Percentiles rank a stretch among this genome's conserved stretches.
Evolutionary conservation across 2,888 invertebrate genomes (phyloP).

Genomic region (Nomada ruficornis): DNA sequence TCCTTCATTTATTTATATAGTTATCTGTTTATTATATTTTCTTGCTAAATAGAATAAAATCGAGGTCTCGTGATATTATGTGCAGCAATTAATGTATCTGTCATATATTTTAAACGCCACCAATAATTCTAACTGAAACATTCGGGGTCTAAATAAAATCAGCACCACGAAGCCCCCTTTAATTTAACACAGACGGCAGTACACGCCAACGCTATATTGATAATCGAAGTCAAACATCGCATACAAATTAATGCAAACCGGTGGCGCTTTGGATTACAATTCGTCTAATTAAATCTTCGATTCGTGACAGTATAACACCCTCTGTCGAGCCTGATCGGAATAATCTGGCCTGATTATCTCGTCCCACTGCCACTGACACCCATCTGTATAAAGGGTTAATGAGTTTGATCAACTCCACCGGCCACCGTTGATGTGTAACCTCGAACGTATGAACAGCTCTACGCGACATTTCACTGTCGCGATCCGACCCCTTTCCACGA

Average conservation of each 20-base stretch:
- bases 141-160: too few species aligned
- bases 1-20: too few species aligned
- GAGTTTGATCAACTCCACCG: slow-evolving; percentile 1
- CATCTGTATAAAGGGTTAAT: slow-evolving; percentile 13
- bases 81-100: too few species aligned
- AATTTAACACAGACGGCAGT: neutral
- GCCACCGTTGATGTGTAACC: neutral
- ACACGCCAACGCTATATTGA: neutral
- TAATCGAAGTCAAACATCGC: neutral
- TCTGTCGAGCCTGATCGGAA: neutral
- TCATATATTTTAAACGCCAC: too few species aligned
- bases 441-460: neutral
- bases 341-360: neutral
- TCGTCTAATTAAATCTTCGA: slow-evolving; percentile 28
- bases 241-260: neutral
- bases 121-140: too few species aligned
- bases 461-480: neutral
- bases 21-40: too few species aligned
- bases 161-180: too few species aligned
- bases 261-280: slow-evolving; percentile 9
- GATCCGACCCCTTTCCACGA: neutral
- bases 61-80: too few species aligned
- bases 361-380: neutral
- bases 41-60: too few species aligned
- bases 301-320: neutral